Conservation (phyloP, 2,888 invertebrate species). For the Sussaba pulchella region DNA sequence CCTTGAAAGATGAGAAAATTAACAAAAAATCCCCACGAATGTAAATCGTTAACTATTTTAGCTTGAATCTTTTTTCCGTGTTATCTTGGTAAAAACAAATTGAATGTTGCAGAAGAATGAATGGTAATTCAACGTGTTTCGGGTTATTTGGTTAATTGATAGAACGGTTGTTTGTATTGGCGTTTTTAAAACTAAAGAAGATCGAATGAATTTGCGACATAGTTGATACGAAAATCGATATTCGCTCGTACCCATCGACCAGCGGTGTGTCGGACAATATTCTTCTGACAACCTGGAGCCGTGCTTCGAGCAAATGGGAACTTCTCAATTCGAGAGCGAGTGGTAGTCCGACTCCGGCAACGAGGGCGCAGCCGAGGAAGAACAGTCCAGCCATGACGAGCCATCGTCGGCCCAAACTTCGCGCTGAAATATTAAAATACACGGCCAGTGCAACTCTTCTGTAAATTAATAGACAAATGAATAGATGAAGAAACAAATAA, state of each 20-base stretch:
- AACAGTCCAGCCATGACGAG: conserved; percentile 80
- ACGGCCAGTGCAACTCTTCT: conserved; percentile 1
- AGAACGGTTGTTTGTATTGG: too few species aligned
- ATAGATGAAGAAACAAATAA: not conserved
- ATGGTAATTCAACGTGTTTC: too few species aligned
- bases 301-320: conserved; percentile 86
- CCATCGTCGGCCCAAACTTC: conserved; percentile 78
- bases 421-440: conserved; percentile 12
- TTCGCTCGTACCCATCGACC: conserved; percentile 85
- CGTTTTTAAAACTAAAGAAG: too few species aligned
- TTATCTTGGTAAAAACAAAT: too few species aligned
- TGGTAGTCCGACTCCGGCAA: conserved; percentile 84
- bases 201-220: too few species aligned
- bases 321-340: conserved; percentile 86
- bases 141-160: not conserved
- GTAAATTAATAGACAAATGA: conserved; percentile 1
- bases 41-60: not conserved
- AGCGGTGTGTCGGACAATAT: conserved; percentile 86
- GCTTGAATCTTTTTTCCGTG: too few species aligned
- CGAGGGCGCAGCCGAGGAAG: conserved; percentile 81
- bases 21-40: too few species aligned
- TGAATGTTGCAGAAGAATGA: too few species aligned
- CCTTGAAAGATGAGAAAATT: too few species aligned
- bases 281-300: conserved; percentile 86
- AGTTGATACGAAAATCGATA: not conserved